Conservation (phyloP, 2,888 invertebrate species). For the Brachypalpus laphriformis region DNA sequence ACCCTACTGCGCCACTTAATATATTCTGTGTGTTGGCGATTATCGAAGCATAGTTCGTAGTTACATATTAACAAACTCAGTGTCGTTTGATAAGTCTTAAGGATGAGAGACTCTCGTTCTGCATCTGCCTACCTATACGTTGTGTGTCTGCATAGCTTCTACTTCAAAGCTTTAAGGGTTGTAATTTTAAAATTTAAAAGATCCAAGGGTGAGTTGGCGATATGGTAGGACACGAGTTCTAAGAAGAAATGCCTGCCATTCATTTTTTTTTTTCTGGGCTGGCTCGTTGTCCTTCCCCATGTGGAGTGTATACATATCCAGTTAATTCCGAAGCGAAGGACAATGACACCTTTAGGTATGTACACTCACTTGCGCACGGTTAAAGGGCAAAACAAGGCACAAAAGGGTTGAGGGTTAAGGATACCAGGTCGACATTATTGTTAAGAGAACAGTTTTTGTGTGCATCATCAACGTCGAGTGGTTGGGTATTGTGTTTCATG, state of each 20-base stretch:
- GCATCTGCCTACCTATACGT: not conserved
- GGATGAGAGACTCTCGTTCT: not conserved
- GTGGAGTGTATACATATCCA: conserved; percentile 45
- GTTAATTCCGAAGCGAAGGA: conserved; percentile 60
- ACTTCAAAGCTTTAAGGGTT: conserved; percentile 45
- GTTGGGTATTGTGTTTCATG: conserved; percentile 46
- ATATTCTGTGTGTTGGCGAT: not conserved
- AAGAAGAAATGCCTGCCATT: conserved; percentile 26
- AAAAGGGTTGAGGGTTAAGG: conserved; percentile 65
- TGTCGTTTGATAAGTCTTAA: conserved; percentile 22
- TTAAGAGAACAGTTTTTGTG: conserved; percentile 32
- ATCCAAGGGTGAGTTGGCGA: conserved; percentile 15
- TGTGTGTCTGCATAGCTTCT: not conserved
- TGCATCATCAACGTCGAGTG: conserved; percentile 26
- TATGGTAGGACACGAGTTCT: not conserved
- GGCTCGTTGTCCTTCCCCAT: conserved; percentile 33
- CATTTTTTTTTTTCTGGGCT: not conserved
- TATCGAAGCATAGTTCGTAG: conserved; percentile 23
- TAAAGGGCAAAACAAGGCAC: not conserved
- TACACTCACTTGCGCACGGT: conserved; percentile 28
- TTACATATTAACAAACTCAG: conserved; percentile 41
- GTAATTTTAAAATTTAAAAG: conserved; percentile 34
- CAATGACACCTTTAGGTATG: conserved; percentile 61
- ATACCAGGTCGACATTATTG: conserved; percentile 47
- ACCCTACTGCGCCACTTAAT: not conserved